Evolutionary conservation across 2,797 vertebrate species (phyloP).

Genomic region (Xenopus petersii): DNA sequence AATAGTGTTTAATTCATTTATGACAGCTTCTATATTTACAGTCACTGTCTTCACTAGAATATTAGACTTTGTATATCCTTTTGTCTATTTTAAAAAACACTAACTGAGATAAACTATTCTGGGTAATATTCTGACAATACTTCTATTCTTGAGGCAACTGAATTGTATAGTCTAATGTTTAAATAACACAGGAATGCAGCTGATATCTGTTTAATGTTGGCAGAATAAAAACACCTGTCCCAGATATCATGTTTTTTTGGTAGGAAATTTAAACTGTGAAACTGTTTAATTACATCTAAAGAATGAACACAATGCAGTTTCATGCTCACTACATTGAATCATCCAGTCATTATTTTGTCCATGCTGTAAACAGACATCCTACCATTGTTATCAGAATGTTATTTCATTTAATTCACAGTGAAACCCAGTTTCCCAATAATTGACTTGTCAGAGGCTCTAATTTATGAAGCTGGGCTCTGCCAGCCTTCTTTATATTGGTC

Average conservation of each 20-base stretch:
- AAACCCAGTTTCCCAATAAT: slow-evolving; percentile 79
- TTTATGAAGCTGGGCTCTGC: slow-evolving; percentile 77
- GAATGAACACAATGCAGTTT: slow-evolving; percentile 69
- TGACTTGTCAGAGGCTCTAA: slow-evolving; percentile 81
- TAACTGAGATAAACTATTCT: too few relatives aligned
- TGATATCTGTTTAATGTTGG: background rate
- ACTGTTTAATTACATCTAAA: slow-evolving; percentile 71
- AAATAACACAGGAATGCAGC: background rate
- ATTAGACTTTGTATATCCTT: too few relatives aligned
- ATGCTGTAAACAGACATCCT: slow-evolving; percentile 72
- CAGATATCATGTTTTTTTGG: slow-evolving; percentile 30
- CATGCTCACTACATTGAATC: slow-evolving; percentile 69
- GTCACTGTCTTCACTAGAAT: too few relatives aligned
- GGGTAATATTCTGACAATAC: too few relatives aligned
- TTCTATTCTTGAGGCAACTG: too few relatives aligned
- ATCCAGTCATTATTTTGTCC: slow-evolving; percentile 70
- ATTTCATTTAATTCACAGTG: slow-evolving; percentile 81
- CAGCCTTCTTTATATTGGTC: slow-evolving; percentile 77
- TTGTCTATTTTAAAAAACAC: too few relatives aligned
- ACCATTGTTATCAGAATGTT: slow-evolving; percentile 73
- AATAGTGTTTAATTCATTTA: too few relatives aligned
- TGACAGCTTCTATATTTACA: too few relatives aligned
- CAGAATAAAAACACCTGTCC: slow-evolving; percentile 37
- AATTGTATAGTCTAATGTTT: background rate
- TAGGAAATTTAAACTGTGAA: slow-evolving; percentile 55